Percentiles rank a stretch among this genome's conserved stretches.
Conservation (phyloP, 2,888 invertebrate species). For the Oligia fasciuncula region DNA sequence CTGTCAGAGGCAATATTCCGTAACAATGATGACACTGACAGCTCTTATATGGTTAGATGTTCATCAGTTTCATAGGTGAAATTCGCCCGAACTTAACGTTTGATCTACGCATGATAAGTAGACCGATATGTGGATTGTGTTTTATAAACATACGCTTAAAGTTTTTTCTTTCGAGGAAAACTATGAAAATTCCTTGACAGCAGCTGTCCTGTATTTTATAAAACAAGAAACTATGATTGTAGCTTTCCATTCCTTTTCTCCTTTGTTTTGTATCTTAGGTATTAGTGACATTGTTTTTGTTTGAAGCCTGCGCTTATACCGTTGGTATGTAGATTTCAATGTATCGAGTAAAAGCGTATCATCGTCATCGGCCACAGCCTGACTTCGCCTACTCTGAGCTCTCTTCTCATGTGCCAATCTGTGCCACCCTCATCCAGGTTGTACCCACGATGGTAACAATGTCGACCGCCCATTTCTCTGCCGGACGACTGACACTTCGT, state of each 20-base stretch:
- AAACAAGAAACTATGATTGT: constrained; percentile 6
- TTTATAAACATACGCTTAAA: constrained; percentile 17
- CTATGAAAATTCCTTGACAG: background rate
- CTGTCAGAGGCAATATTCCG: background rate
- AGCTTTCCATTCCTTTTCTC: background rate
- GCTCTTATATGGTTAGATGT: too few species aligned
- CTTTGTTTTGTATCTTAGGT: background rate
- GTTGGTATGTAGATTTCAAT: background rate
- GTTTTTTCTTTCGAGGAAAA: background rate
- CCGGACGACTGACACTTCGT: too few species aligned
- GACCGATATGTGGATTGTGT: background rate
- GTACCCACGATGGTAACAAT: background rate
- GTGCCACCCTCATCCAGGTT: background rate
- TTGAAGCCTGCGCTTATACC: background rate
- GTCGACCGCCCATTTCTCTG: background rate
- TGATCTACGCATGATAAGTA: background rate
- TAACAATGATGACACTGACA: background rate
- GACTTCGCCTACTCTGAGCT: background rate
- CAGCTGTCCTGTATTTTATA: background rate
- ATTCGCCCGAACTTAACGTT: background rate
- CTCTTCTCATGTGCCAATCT: too few species aligned
- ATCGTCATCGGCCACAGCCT: background rate
- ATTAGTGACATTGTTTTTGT: background rate
- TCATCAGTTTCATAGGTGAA: background rate
- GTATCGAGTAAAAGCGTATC: background rate